A percentile compares a stretch with the other conserved stretches of the same genome.
These are phyloP conservation scores for Lasiurus borealis DNA, from an alignment of 2,113 vertebrate genomes.

Conservation along the genomic window DNA sequence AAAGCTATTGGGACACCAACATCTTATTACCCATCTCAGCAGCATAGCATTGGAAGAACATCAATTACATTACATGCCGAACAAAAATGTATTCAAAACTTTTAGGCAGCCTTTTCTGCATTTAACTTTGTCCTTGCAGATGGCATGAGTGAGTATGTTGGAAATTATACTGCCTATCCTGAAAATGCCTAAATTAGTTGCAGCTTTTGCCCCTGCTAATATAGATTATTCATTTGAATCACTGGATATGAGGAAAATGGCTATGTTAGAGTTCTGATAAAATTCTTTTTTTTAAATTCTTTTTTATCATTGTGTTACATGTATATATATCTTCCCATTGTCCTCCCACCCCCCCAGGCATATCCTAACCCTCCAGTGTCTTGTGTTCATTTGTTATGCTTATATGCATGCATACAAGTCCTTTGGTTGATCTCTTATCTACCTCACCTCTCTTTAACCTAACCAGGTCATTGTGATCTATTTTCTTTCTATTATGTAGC, in stretches of 20 bases:
- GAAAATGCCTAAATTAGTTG: neutral
- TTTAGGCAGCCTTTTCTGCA: neutral
- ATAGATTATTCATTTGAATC: slow-evolving; percentile 35
- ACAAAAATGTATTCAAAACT: neutral
- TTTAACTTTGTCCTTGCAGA: neutral
- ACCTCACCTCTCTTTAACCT: neutral
- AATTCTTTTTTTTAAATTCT: neutral
- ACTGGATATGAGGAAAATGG: neutral
- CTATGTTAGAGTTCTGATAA: slow-evolving; percentile 23
- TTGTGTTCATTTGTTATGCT: no score
- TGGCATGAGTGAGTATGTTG: neutral
- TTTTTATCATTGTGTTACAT: no score
- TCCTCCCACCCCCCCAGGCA: no score
- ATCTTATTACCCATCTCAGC: slow-evolving; percentile 15
- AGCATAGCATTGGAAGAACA: neutral
- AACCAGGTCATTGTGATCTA: neutral
- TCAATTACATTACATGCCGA: neutral
- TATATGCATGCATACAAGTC: no score
- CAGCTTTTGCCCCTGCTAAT: neutral
- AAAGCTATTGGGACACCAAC: neutral
- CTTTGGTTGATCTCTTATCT: no score
- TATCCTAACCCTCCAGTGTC: no score
- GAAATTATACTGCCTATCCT: neutral
- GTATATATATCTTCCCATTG: no score
- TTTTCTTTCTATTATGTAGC: slow-evolving; percentile 26